Percentiles rank a stretch among this genome's conserved stretches.
phyloP scores from a whole-genome alignment of 2,113 vertebrate species.

The Podarcis muralis region DNA sequence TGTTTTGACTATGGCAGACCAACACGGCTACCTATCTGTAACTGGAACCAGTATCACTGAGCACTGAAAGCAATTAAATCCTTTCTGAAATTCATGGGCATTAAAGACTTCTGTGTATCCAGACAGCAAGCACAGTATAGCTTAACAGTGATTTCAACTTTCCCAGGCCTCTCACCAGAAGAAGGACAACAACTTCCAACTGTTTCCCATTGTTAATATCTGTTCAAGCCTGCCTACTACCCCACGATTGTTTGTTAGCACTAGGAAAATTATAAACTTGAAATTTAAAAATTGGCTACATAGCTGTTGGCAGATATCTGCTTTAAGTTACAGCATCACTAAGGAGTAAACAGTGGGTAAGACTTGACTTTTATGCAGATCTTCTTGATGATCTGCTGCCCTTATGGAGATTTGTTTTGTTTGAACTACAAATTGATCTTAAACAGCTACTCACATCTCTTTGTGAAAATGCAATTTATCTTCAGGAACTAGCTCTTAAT shows the following conservation, averaged over 20 bases:
- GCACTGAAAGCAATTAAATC: neutral
- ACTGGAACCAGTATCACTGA: neutral
- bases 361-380: conserved; percentile 22
- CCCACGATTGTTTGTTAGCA: neutral
- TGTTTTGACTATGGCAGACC: too few species aligned
- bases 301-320: neutral
- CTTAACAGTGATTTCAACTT: accelerated
- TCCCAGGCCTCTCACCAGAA: neutral
- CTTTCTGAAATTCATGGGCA: neutral
- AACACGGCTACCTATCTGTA: too few species aligned
- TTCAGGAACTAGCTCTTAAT: neutral
- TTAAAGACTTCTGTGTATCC: conserved; percentile 4
- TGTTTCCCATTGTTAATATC: conserved; percentile 18
- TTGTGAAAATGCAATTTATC: neutral
- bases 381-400: conserved; percentile 27
- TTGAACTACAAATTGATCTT: conserved; percentile 22
- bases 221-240: neutral
- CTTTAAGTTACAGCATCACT: neutral
- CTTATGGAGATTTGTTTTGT: neutral
- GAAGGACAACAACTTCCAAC: neutral
- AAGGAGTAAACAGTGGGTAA: conserved; percentile 7
- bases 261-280: neutral
- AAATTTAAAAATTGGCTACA: conserved; percentile 30
- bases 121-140: accelerated
- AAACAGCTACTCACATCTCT: neutral